phyloP scores from a whole-genome alignment of 2,113 vertebrate genomes.

The Coracopsis vasa region DNA sequence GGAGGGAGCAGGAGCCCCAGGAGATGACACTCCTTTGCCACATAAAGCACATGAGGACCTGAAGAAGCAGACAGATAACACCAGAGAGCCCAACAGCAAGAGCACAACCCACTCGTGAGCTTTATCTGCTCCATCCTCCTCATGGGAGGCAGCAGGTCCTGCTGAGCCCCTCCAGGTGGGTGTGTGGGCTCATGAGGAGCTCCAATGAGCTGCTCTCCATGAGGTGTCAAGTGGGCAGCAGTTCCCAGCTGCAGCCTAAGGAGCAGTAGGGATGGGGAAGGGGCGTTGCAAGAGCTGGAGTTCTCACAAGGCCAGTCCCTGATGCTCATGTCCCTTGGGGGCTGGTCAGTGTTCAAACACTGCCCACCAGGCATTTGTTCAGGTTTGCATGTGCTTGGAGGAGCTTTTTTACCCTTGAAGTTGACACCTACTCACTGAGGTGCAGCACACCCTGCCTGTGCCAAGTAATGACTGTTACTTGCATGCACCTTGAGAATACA shows the following conservation, averaged over 20 bases:
- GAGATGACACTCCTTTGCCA: not conserved
- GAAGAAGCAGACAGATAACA: fast-evolving
- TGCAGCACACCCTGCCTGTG: not conserved
- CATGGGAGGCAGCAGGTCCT: not conserved
- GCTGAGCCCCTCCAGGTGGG: not conserved
- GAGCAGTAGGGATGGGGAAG: not conserved
- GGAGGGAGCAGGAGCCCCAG: not conserved
- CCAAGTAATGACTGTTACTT: conserved; percentile 7
- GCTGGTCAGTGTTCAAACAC: fast-evolving
- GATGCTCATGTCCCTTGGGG: fast-evolving
- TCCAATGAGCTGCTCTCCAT: fast-evolving
- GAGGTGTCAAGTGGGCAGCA: not conserved
- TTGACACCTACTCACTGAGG: not conserved
- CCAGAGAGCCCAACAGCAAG: fast-evolving
- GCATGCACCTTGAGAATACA: not conserved
- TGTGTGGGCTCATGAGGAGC: fast-evolving
- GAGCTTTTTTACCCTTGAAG: not conserved
- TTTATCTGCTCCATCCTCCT: not conserved
- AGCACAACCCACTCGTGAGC: not conserved
- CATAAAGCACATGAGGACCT: fast-evolving
- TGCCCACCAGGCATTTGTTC: not conserved
- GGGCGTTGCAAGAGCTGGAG: not conserved
- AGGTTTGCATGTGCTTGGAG: not conserved
- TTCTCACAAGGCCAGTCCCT: fast-evolving
- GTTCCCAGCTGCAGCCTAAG: not conserved